Conservation (phyloP, 2,113 vertebrate species). For the Saiga tatarica region DNA sequence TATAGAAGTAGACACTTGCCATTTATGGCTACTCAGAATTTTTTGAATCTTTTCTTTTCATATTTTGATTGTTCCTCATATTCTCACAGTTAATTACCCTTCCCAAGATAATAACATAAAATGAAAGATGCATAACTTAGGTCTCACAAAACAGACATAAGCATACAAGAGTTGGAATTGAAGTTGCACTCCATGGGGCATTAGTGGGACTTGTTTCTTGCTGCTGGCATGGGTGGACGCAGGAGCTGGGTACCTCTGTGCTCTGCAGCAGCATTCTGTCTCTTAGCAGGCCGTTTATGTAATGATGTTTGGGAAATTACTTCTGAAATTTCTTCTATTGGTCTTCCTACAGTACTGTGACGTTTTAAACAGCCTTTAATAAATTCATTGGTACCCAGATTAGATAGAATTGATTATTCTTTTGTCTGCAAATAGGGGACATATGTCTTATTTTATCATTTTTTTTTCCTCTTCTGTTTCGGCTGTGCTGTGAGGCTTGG, state of each 20-base stretch:
- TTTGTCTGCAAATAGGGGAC: neutral
- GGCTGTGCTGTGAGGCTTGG: neutral
- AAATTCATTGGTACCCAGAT: neutral
- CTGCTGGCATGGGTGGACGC: no score
- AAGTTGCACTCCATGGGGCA: neutral
- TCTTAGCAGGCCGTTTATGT: neutral
- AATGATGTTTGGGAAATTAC: neutral
- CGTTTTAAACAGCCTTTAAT: neutral
- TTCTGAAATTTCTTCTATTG: neutral
- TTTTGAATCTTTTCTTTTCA: neutral
- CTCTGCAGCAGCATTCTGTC: neutral
- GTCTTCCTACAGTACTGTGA: neutral
- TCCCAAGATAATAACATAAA: neutral
- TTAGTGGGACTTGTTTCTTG: neutral
- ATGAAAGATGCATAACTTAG: neutral
- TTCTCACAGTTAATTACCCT: neutral
- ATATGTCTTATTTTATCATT: neutral
- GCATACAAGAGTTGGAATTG: neutral
- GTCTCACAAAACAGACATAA: neutral
- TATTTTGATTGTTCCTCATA: neutral
- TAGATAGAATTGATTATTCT: neutral
- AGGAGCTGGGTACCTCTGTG: neutral
- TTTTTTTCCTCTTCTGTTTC: neutral
- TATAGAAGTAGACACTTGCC: neutral
- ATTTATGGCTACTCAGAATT: neutral